Percentiles rank a stretch among this genome's conserved stretches.
phyloP scores from a whole-genome alignment of 1,140 invertebrate genomes.

The Phortica variegata region DNA sequence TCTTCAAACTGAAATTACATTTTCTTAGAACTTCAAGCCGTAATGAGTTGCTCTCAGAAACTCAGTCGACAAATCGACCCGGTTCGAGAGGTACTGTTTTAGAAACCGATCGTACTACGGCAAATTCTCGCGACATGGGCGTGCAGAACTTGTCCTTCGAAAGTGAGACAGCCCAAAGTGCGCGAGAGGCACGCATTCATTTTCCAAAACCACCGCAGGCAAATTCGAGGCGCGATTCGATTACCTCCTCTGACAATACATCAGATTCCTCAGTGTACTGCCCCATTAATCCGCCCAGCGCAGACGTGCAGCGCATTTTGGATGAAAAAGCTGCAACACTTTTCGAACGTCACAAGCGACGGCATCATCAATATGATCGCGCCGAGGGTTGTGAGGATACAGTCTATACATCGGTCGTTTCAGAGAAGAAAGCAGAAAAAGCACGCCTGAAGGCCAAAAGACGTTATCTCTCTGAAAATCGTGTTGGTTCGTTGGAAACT shows the following conservation, averaged over 20 bases:
- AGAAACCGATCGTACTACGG: slow-evolving; percentile 29
- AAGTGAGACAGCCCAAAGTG: slow-evolving; percentile 14
- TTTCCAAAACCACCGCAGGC: slow-evolving; percentile 34
- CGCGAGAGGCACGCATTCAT: slow-evolving; percentile 29
- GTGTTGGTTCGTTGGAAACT: slow-evolving; percentile 50
- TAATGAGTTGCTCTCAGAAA: slow-evolving; percentile 46
- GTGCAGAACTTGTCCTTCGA: slow-evolving; percentile 47
- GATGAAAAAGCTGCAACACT: slow-evolving; percentile 46
- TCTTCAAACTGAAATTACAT: too few relatives aligned
- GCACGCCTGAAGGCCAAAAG: slow-evolving; percentile 38
- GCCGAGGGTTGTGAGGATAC: slow-evolving; percentile 45
- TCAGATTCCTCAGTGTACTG: slow-evolving; percentile 56
- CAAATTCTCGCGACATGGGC: slow-evolving; percentile 33
- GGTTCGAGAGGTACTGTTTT: slow-evolving; percentile 33
- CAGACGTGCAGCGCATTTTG: slow-evolving; percentile 49
- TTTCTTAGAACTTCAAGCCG: slow-evolving; percentile 40
- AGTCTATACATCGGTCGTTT: slow-evolving; percentile 46
- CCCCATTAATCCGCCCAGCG: slow-evolving; percentile 47
- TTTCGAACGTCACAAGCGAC: slow-evolving; percentile 42
- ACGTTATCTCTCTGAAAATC: slow-evolving; percentile 50
- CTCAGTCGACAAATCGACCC: slow-evolving; percentile 37
- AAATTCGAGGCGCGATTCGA: slow-evolving; percentile 33
- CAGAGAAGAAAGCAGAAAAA: slow-evolving; percentile 47
- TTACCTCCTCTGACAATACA: slow-evolving; percentile 49
- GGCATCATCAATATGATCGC: slow-evolving; percentile 41